A percentile compares a stretch with the other conserved stretches of the same genome.
Evolutionary conservation across 2,888 invertebrate species (phyloP).

Genomic region (Phrixothrix hirtus): DNA sequence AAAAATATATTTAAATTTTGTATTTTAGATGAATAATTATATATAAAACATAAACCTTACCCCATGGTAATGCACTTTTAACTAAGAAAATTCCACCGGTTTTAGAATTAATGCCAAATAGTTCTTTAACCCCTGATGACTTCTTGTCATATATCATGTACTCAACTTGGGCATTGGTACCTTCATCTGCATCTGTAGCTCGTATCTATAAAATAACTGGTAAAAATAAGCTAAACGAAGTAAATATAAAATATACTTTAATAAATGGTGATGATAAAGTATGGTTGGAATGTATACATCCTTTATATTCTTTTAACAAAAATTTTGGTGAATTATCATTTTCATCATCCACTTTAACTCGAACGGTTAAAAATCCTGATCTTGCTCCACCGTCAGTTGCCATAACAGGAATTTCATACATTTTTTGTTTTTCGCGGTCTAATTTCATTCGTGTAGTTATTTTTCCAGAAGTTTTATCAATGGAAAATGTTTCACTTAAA

Average conservation of each 20-base stretch:
- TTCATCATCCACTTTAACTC: constrained; percentile 79
- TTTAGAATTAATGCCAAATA: constrained; percentile 74
- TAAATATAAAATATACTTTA: no score
- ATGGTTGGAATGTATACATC: constrained; percentile 67
- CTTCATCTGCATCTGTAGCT: constrained; percentile 81
- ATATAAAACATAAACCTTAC: constrained; percentile 40
- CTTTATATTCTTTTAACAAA: constrained; percentile 75
- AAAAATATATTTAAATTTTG: no score
- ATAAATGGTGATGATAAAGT: constrained; percentile 63
- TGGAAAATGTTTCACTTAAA: constrained; percentile 71
- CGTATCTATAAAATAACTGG: constrained; percentile 32
- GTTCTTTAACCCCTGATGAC: constrained; percentile 64
- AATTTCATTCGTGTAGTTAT: constrained; percentile 66
- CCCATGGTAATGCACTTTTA: constrained; percentile 62
- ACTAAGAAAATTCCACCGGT: constrained; percentile 75
- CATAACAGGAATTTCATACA: constrained; percentile 76
- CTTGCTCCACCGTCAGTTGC: constrained; percentile 83
- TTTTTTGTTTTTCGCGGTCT: constrained; percentile 72
- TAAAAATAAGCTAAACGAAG: no score
- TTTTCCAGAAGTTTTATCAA: constrained; percentile 73
- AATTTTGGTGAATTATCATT: constrained; percentile 85
- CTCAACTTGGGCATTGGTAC: constrained; percentile 68
- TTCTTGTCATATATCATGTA: constrained; percentile 79
- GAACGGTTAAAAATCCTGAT: constrained; percentile 73
- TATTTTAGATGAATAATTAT: background rate